phyloP scores from a whole-genome alignment of 2,888 invertebrate species.

The Bombylius discolor region DNA sequence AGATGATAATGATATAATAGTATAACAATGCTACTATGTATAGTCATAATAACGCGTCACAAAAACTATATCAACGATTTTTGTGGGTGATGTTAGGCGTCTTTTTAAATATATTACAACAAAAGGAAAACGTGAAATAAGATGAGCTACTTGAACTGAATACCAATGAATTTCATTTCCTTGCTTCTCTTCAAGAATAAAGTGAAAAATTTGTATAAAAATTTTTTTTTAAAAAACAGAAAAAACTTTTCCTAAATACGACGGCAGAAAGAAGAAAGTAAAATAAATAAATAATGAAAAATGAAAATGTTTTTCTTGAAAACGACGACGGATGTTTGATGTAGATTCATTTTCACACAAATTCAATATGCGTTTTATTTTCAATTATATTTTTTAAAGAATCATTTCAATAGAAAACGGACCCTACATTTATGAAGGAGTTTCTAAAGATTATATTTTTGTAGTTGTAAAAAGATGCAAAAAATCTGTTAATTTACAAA shows the following conservation, averaged over 20 bases:
- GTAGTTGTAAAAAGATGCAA: too few relatives aligned
- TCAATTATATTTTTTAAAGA: too few relatives aligned
- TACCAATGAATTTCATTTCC: conserved; percentile 7
- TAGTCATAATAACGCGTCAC: background rate
- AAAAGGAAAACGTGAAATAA: background rate
- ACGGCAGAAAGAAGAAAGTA: background rate
- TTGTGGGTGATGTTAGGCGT: background rate
- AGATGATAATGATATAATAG: background rate
- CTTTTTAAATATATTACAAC: background rate
- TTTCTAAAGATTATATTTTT: too few relatives aligned
- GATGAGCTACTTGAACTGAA: conserved; percentile 7
- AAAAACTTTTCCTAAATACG: too few relatives aligned
- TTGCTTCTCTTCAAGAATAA: background rate
- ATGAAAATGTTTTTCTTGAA: too few relatives aligned
- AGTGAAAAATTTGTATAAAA: background rate
- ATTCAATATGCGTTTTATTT: too few relatives aligned
- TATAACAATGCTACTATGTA: background rate
- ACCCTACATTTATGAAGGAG: too few relatives aligned
- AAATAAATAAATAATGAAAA: background rate
- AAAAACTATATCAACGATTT: background rate
- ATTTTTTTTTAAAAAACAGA: background rate
- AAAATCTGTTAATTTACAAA: too few relatives aligned
- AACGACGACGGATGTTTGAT: too few relatives aligned
- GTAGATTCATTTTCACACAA: too few relatives aligned
- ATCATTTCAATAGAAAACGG: too few relatives aligned